Base-by-base conservation (phyloP, 1,140 invertebrate species). In the Pemphigus obesinymphae region DNA sequence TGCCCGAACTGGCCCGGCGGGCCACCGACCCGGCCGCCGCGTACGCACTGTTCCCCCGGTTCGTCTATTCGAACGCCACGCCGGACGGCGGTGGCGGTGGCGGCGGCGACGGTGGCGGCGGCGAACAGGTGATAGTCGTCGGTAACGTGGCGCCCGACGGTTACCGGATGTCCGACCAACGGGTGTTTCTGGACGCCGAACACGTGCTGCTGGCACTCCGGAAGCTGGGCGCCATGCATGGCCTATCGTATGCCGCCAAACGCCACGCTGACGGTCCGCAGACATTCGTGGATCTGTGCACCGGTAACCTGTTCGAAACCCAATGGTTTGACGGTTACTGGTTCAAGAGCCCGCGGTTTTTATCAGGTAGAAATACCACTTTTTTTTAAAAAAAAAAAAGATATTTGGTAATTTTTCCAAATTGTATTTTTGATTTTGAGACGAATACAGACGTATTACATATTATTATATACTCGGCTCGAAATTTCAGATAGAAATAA, bases 291-390 rank as follows among this genome's bases (percentile, higher is more conserved):
- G 20, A 58, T 1, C 53, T 78, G 5, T 61, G 58, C 15, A 26
- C 50, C 20, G 23, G 20, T 3, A 0, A 15, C 0, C 13, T 78
- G 34, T 34, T 23, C 17, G 75, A 78, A 20, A 78, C 75, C 2
- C 48, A 78, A 40, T 78, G 75, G 75, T 78, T 61, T 23, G 20
- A 55, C 34, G 75, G 75, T 4, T 37, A 78, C n/a, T 78, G 75
- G 75, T 78, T 17, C 53, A 53, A 26, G 50, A 55, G 75, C 8
- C 75, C 75, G n/a, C 48, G 48, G n/a, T 78, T 78, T 13, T 17
- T 78, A 10, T 23, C 53, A 40, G 50, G 75, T 78, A 40, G 17
- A 17, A 34, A 34, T 31, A n/a, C n/a, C n/a, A n/a, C n/a, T n/a
- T n/a, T n/a, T n/a, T n/a, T n/a, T n/a, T n/a, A n/a, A n/a, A n/a